Base-by-base conservation (phyloP, 2,113 vertebrate species). In the Puffinus mauretanicus region DNA sequence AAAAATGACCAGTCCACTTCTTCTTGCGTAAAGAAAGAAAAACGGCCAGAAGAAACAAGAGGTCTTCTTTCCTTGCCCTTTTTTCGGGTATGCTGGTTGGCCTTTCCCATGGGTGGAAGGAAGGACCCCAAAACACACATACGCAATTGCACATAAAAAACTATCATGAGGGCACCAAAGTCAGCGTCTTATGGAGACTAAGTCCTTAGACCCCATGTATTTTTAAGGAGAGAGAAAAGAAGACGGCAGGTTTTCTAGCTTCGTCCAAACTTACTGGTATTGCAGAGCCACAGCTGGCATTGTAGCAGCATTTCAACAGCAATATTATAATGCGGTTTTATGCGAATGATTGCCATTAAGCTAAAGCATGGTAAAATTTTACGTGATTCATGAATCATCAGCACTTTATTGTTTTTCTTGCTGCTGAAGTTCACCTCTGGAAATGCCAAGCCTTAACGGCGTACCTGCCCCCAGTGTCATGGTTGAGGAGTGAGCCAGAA, bases 11-110 rank as follows among this genome's bases (percentile, higher is more conserved):
- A 16, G 13, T 58, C 13, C 29, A n/a, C 2, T 30, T 71, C 10
- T 19, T 19, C 20, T n/a, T 62, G 34, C 3, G 1, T 22, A 12
- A 85, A 60, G 4, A 19, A 10, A 25, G 16, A 42, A 29, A 55
- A 14, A 7, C 36, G 15, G 7, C 1, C 7, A 55, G 36, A 58
- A 78, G 27, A 87, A 82, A 44, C 3, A 19, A n/a, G 54, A 79
- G 26, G 30, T 21, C 42, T n/a, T 58, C 38, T 22, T 64, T 65
- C 32, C 15, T 70, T 36, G 15, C 26, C 42, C 9, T 1, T 54
- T 7, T 38, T 26, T 54, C 0, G 3, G 5, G 10, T 42, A 26
- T 4, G 0, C 15, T 40, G 20, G 10, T 34, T 67, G 67, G 7
- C 13, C 26, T 44, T 72, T 78, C 40, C 38, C 25, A 38, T 1